Evolutionary conservation across 2,797 vertebrate species (phyloP), one percentile per base, ranked within the genome.

Genomic region (Hydrocynus forskahlii): DNA sequence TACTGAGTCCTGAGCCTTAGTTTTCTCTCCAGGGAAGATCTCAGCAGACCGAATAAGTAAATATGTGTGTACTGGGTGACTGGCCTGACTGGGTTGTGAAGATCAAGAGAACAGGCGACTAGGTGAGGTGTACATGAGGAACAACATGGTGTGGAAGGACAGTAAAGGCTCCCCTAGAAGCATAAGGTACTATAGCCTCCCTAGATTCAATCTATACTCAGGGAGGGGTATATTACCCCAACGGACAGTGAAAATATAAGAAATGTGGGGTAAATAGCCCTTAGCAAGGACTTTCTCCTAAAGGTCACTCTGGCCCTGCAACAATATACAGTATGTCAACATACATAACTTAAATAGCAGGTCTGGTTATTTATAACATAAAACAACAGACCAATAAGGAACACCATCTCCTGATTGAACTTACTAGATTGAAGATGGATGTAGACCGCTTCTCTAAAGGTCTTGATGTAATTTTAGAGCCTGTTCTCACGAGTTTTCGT

Each of bases 131-230:
- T 23, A 16, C 21, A 9, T 16, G 29, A 57, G 43, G 21, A 80
- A 17, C 35, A 55, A 73, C 29, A 73, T 10, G 2, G 59, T 52
- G 43, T 66, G 38, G 9, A 19, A 29, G 17, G 52, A 57, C 17
- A 12, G 50, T 66, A 79, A 70, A 50, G 3, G 19, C 45, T 40
- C 38, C 21, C 45, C 66, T 80, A 80, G 12, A 48, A 45, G 40
- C n/a, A 40, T 19, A 29, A 50, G 40, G 17, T n/a, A 21, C n/a
- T 7, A 38, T 57, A 14, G 16, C 59, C 0, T 70, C 8, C 7
- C 13, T 25, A 73, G 43, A 50, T 29, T 16, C 16, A 23, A 23
- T 63, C 45, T 29, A 43, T 21, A 55, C 59, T 68, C 60, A 64
- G n/a, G 71, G 0, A 16, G 38, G 13, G 52, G 7, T n/a, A 13